Conservation (phyloP, 2,888 invertebrate genomes). For the Papilio gigon region DNA sequence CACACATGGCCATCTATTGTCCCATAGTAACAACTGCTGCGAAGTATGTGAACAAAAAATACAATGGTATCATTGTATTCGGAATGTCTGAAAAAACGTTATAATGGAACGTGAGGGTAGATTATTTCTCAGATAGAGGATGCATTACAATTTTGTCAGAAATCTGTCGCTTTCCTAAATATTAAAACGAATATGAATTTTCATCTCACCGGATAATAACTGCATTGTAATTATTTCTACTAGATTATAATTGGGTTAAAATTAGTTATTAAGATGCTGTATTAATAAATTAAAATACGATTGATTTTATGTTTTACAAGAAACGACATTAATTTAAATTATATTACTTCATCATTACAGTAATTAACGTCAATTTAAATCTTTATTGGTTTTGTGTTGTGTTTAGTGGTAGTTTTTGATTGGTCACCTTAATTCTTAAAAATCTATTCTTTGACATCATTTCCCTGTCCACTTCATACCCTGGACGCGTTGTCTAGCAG, state of each 20-base stretch:
- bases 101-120: conserved; percentile 61
- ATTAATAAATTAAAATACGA: conserved; percentile 8
- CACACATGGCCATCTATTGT: conserved; percentile 65
- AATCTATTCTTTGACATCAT: too few relatives aligned
- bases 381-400: neutral
- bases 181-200: neutral
- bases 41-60: conserved; percentile 76
- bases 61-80: conserved; percentile 72
- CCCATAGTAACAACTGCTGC: conserved; percentile 61
- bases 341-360: neutral
- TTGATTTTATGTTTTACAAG: neutral
- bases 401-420: neutral
- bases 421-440: too few relatives aligned
- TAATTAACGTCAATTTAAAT: neutral
- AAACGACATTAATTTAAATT: neutral
- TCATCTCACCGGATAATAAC: neutral
- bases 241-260: conserved; percentile 14
- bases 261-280: conserved; percentile 17
- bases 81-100: conserved; percentile 59
- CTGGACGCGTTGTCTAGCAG: neutral
- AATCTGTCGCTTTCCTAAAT: neutral
- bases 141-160: neutral
- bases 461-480: too few relatives aligned
- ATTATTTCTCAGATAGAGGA: conserved; percentile 68
- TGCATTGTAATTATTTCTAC: conserved; percentile 8